Base-by-base conservation (phyloP, 2,797 vertebrate genomes). In the Propithecus perrieri region DNA sequence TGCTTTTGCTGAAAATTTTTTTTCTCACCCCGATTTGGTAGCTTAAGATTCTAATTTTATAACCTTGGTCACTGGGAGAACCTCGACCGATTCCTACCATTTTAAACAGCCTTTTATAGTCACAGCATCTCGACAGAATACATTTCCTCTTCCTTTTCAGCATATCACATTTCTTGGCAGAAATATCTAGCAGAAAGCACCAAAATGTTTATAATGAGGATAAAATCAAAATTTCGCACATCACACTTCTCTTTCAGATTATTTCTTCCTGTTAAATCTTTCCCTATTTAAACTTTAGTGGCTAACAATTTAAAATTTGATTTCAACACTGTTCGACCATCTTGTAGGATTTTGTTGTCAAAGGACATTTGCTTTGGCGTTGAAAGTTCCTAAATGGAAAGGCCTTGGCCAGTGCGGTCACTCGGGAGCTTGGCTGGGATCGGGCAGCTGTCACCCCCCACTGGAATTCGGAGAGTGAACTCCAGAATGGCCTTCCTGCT, bases 191-290 rank as follows among this genome's bases (percentile, higher is more conserved):
- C 97, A 98, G 98, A 91, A 97, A 0, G 93, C 0, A 97, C 94
- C 96, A 4, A 99, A 99, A 97, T 98, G 99, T 99, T 98, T 99
- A 99, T 99, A 99, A 99, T 98, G 98, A 99, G 98, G 99, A 99
- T 98, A 97, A 98, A 98, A 97, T 79, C 53, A 75, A 97, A 94
- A 98, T 90, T 92, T 97, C 87, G 33, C 93, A 96, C 96, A 80
- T 95, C 63, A 71, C 89, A 91, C 91, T 95, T 95, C 92, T 89
- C 96, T 88, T 85, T 85, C 71, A 80, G 76, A 92, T 92, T 38
- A 69, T 89, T 55, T 94, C 96, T 97, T 96, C 94, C 89, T 95
- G 96, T 88, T 95, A 53, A 63, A 26, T 79, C 78, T 59, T 69
- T 69, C 69, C 81, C 41, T 72, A 6, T 76, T 94, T 97, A 90